Conservation (phyloP, 2,888 invertebrate genomes). For the Acleris sparsana region DNA sequence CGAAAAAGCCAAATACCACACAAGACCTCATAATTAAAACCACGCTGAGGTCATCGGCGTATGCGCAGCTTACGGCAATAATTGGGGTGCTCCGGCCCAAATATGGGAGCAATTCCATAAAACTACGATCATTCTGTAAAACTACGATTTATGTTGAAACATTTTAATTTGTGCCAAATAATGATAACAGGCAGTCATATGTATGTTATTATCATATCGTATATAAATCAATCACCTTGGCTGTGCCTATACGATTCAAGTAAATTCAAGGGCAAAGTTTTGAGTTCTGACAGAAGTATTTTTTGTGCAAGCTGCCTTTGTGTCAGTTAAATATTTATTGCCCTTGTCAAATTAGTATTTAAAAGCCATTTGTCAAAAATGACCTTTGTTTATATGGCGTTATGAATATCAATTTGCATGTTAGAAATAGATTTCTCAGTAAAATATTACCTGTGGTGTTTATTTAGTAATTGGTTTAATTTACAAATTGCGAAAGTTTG, state of each 20-base stretch:
- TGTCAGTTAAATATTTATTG: constrained; percentile 22
- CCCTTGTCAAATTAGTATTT: constrained; percentile 26
- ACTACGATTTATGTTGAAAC: too few species aligned
- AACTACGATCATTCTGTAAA: too few species aligned
- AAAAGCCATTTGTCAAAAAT: constrained; percentile 15
- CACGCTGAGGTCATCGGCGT: constrained; percentile 28
- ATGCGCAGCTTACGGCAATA: constrained; percentile 23
- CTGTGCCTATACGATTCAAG: neutral
- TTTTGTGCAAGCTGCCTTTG: constrained; percentile 9
- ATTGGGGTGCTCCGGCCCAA: too few species aligned
- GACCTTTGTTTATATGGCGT: constrained; percentile 23
- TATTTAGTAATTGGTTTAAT: neutral
- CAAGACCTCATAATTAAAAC: constrained; percentile 25
- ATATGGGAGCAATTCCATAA: too few species aligned
- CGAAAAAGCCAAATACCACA: neutral
- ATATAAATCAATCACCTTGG: neutral
- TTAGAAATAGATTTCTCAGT: neutral
- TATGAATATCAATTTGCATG: constrained; percentile 1
- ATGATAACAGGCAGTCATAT: too few species aligned
- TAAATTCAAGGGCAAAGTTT: constrained; percentile 19
- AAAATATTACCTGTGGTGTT: neutral
- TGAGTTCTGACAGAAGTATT: constrained; percentile 11
- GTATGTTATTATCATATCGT: too few species aligned
- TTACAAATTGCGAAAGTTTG: too few species aligned
- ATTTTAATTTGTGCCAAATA: too few species aligned